A percentile compares a stretch with the other conserved stretches of the same genome.
Evolutionary conservation across 2,797 vertebrate species (phyloP).

Genomic region (Nothura maculosa): DNA sequence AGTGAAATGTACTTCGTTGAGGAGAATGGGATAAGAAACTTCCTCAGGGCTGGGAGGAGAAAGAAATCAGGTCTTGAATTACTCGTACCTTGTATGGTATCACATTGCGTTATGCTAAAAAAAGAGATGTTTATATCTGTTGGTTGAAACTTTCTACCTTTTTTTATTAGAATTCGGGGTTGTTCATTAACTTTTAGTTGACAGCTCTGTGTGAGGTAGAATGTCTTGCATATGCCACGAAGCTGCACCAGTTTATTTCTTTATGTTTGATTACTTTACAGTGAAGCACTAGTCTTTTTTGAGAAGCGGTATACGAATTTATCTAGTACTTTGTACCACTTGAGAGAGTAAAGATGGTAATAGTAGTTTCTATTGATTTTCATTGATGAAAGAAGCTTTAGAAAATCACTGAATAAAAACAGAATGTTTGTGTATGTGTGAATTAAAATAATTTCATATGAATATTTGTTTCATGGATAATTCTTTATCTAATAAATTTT

Average conservation of each 20-base stretch:
- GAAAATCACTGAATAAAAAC: not conserved
- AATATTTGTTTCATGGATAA: not conserved
- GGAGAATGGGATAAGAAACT: not conserved
- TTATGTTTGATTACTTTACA: rapidly evolving
- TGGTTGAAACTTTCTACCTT: not conserved
- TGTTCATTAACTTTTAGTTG: not conserved
- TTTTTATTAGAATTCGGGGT: not conserved
- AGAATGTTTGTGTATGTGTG: not conserved
- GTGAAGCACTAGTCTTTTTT: not conserved
- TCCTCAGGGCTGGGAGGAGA: not conserved
- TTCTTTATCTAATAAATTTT: not conserved
- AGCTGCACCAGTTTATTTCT: not conserved
- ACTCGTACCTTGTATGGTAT: not conserved
- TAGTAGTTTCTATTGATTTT: not conserved
- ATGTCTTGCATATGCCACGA: not conserved
- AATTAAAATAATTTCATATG: not conserved
- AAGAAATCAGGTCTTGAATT: not conserved
- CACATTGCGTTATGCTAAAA: not conserved
- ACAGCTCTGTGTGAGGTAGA: not conserved
- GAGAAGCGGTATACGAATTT: not conserved
- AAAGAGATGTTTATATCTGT: not conserved
- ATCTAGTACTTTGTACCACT: not conserved
- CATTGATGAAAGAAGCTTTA: not conserved
- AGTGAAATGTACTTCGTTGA: not conserved
- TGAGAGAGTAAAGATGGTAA: not conserved